These are phyloP conservation scores for Hapalemur alaotrensis DNA, from an alignment of 2,797 vertebrate species.

Conservation along the genomic window DNA sequence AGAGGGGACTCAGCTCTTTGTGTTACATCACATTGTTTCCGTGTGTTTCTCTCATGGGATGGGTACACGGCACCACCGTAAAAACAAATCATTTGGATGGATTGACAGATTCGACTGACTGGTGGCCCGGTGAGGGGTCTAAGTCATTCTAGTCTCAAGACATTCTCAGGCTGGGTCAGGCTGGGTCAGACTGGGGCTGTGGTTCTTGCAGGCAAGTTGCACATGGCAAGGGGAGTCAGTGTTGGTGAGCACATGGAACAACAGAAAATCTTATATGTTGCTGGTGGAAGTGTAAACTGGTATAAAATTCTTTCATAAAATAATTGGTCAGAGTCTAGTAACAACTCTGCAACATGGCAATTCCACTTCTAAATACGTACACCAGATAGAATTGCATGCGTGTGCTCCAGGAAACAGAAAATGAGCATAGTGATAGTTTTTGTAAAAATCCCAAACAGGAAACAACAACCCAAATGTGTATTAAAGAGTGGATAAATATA, in stretches of 20 bases:
- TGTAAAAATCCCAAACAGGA: background rate
- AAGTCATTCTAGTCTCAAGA: too few relatives aligned
- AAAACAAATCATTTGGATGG: background rate
- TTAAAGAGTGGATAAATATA: background rate
- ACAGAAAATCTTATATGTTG: background rate
- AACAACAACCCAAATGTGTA: background rate
- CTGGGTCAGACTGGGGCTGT: accelerated
- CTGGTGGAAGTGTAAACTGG: background rate
- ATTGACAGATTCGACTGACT: background rate
- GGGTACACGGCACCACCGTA: background rate
- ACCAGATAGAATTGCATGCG: background rate
- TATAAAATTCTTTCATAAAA: background rate
- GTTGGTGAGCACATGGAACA: background rate
- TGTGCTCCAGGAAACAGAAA: background rate
- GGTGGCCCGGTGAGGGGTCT: background rate
- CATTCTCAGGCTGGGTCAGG: accelerated
- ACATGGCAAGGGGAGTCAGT: background rate
- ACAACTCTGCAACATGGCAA: background rate
- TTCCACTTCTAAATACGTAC: background rate
- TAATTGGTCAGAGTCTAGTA: background rate
- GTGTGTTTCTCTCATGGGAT: background rate
- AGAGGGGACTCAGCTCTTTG: background rate
- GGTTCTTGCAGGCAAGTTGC: too few relatives aligned
- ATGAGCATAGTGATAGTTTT: background rate
- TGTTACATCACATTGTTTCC: background rate